Percentiles rank a stretch among this genome's conserved stretches.
These are phyloP conservation scores for Neogobius melanostomus DNA, from an alignment of 2,113 vertebrate species.

Conservation along the genomic window DNA sequence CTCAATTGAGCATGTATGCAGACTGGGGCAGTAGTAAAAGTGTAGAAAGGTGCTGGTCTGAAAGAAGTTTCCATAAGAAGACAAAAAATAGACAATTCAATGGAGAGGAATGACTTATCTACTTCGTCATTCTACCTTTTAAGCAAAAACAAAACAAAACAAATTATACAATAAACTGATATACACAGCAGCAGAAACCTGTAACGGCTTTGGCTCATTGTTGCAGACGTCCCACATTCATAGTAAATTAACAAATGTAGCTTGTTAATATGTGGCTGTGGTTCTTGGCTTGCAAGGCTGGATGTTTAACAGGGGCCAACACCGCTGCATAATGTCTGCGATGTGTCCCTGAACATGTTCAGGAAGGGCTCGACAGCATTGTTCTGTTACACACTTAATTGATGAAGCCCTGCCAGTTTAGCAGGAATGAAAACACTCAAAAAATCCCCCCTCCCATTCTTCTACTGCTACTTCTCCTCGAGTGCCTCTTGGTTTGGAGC, in stretches of 20 bases:
- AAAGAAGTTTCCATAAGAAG: too few species aligned
- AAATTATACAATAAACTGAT: constrained; percentile 34
- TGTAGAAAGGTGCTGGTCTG: too few species aligned
- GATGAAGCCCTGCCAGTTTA: constrained; percentile 55
- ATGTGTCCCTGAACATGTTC: constrained; percentile 67
- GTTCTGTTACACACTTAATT: constrained; percentile 57
- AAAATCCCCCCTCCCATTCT: constrained; percentile 33
- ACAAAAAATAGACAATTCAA: too few species aligned
- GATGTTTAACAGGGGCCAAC: constrained; percentile 64
- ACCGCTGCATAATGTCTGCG: constrained; percentile 70
- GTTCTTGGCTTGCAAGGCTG: constrained; percentile 55
- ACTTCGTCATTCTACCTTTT: too few species aligned
- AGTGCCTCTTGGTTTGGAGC: constrained; percentile 57
- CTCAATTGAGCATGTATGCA: too few species aligned
- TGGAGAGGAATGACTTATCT: too few species aligned
- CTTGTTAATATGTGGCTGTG: constrained; percentile 69
- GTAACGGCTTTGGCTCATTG: constrained; percentile 48
- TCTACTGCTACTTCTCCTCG: constrained; percentile 42
- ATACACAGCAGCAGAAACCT: constrained; percentile 35
- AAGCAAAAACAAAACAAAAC: too few species aligned
- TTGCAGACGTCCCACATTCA: constrained; percentile 49
- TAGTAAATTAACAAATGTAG: constrained; percentile 30
- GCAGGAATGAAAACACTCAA: constrained; percentile 36
- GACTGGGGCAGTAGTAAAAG: too few species aligned
- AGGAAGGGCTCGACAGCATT: constrained; percentile 70